Conservation (phyloP, 2,888 invertebrate genomes). For the Kryphioiulus occultus region DNA sequence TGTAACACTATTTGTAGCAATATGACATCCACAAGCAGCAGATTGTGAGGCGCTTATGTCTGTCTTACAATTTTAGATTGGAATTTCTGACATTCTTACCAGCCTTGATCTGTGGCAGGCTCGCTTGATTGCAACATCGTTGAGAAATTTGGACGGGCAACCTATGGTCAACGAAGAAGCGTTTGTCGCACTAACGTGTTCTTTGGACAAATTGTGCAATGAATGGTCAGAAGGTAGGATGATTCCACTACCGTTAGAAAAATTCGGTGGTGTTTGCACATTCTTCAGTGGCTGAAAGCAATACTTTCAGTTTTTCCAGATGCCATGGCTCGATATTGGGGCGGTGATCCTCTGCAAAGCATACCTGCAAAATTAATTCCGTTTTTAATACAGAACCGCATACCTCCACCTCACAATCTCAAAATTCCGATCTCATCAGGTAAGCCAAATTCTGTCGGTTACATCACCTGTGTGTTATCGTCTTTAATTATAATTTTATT, state of each 20-base stretch:
- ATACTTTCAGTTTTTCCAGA: constrained; percentile 4
- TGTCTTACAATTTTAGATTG: neutral
- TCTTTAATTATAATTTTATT: neutral
- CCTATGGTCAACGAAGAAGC: constrained; percentile 43
- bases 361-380: neutral
- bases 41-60: neutral
- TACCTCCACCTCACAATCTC: constrained; percentile 39
- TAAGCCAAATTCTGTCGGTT: neutral
- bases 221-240: constrained; percentile 40
- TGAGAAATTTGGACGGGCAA: neutral
- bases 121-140: neutral
- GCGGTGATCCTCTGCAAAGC: neutral
- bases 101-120: constrained; percentile 46
- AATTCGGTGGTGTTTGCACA: neutral
- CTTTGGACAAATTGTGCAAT: constrained; percentile 41
- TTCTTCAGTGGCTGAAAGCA: neutral
- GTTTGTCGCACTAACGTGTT: constrained; percentile 40
- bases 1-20: neutral
- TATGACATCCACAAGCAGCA: neutral
- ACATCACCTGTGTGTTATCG: neutral
- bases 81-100: neutral
- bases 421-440: neutral
- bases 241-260: neutral
- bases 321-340: constrained; percentile 25
- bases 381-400: constrained; percentile 28